Evolutionary conservation across 2,888 invertebrate species (phyloP).

Genomic region (Thera obeliscata): DNA sequence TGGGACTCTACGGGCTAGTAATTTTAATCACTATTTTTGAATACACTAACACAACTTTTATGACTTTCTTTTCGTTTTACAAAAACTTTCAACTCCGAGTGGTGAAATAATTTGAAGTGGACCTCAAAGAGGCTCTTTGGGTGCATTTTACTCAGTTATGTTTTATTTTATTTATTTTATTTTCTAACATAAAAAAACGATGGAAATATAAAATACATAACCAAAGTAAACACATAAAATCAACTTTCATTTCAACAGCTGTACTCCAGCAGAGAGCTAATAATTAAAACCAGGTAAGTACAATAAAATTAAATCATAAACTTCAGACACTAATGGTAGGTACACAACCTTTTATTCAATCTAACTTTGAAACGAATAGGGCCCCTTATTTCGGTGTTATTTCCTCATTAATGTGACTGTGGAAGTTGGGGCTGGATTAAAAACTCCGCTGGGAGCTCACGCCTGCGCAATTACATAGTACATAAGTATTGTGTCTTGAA

Average conservation of each 20-base stretch:
- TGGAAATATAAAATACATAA: not conserved
- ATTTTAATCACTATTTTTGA: too few species aligned
- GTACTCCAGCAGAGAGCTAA: conserved; percentile 22
- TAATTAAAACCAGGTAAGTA: conserved; percentile 46
- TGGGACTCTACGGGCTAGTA: too few species aligned
- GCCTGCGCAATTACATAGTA: conserved; percentile 63
- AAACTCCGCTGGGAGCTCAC: conserved; percentile 72
- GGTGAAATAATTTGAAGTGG: too few species aligned
- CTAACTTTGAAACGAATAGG: conserved; percentile 74
- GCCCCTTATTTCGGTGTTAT: conserved; percentile 75
- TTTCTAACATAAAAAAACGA: not conserved
- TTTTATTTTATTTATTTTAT: too few species aligned
- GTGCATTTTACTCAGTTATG: too few species aligned
- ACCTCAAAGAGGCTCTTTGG: too few species aligned
- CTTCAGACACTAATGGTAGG: conserved; percentile 64
- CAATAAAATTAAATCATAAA: conserved; percentile 74
- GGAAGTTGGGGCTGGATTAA: conserved; percentile 73
- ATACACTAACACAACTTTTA: too few species aligned
- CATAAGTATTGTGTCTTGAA: not conserved
- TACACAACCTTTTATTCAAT: conserved; percentile 79
- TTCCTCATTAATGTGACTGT: conserved; percentile 77
- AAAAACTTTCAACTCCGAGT: too few species aligned
- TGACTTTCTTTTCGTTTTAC: too few species aligned
- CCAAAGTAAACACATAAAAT: conserved; percentile 17
- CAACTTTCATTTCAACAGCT: conserved; percentile 27